Conservation (phyloP, 2,113 vertebrate species). For the Channa maculata region DNA sequence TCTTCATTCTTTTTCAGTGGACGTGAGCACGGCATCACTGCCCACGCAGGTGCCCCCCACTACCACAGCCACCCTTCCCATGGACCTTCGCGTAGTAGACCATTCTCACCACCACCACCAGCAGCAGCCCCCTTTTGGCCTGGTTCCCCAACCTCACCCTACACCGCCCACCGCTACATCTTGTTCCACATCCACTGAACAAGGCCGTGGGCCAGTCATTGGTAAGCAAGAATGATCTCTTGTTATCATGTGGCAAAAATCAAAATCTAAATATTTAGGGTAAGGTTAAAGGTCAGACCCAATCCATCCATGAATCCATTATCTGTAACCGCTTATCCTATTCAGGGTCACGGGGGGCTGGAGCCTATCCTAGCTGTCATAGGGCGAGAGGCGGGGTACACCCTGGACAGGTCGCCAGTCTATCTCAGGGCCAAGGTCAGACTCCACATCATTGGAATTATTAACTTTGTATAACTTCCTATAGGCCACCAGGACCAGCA, state of each 20-base stretch:
- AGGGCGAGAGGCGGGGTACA: too few relatives aligned
- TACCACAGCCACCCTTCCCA: conserved; percentile 89
- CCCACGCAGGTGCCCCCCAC: conserved; percentile 90
- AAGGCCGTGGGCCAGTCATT: conserved; percentile 70
- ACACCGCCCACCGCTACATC: conserved; percentile 44
- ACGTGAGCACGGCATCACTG: conserved; percentile 89
- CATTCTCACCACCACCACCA: conserved; percentile 76
- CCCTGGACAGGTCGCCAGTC: too few relatives aligned
- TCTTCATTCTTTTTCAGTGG: conserved; percentile 81
- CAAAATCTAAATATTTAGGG: too few relatives aligned
- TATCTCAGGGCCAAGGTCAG: too few relatives aligned
- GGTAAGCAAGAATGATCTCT: conserved; percentile 58
- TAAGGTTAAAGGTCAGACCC: too few relatives aligned
- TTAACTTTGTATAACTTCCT: not conserved
- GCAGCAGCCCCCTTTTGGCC: conserved; percentile 83
- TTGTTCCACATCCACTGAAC: conserved; percentile 45
- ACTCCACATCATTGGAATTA: not conserved
- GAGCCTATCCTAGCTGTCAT: too few relatives aligned
- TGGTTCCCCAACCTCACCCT: conserved; percentile 79
- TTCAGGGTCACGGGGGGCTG: too few relatives aligned
- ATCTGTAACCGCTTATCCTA: too few relatives aligned
- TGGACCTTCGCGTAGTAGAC: conserved; percentile 96
- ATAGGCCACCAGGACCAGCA: conserved; percentile 87
- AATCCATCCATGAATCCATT: too few relatives aligned
- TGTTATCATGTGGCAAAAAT: not conserved